Evolutionary conservation across 2,113 vertebrate species (phyloP), one percentile per base, ranked within the genome.

Genomic region (Corapipo altera): DNA sequence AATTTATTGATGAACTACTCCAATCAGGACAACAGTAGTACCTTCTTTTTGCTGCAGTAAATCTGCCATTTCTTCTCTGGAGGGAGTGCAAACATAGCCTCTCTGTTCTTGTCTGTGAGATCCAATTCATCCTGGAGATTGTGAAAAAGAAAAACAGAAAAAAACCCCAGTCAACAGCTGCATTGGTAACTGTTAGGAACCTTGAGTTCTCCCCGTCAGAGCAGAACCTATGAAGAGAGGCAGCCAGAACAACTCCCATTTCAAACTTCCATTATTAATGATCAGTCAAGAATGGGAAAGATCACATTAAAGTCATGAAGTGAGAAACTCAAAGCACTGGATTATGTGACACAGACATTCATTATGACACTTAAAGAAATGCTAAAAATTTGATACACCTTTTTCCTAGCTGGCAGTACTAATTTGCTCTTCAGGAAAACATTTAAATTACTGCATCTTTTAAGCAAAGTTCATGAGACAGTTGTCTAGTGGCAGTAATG

Each of bases 61-160:
- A 99, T 99, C 97, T 99, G 99, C 99, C 99, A 99, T 98, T 99
- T 99, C 98, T 99, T 99, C 98, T 99, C 99, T 10, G 98, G 98
- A 3, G 99, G 99, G 94, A 99, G 98, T 41, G 99, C 99, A 86
- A 99, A 99, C 98, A 99, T 99, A 75, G 99, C 99, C 97, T 99
- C 99, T 92, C 99, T 97, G 98, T 99, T 99, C 97, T 99, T 99
- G 95, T 99, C 99, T 2, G 99, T 99, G 97, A 99, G 98, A 97
- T 99, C 99, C 98, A 99, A 94, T 95, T 99, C 99, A 98, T 99
- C 99, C 99, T 99, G 97, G 30, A 90, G 74, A 95, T 85, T 33
- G 30, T 37, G 67, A 54, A 74, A 90, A 59, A 93, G 33, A 84
- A 61, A 52, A 55, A 43, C 12, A 85, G 16, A 12, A 65, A 12